Conservation (phyloP, 2,888 invertebrate species). For the Pristionchus maxplancki region DNA sequence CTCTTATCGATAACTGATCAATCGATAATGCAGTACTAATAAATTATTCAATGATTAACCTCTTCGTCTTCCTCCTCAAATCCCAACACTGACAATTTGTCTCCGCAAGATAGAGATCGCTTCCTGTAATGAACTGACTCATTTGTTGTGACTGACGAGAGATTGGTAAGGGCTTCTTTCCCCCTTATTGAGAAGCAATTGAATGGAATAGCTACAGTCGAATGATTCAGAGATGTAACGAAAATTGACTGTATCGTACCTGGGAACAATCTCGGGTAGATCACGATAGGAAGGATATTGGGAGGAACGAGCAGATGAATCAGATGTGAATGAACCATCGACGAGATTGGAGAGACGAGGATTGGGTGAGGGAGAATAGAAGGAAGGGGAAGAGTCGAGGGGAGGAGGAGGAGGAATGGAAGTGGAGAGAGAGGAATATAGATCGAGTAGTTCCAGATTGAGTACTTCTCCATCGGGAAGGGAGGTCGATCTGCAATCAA, state of each 20-base stretch:
- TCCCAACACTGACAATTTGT: constrained; percentile 50
- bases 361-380: constrained; percentile 62
- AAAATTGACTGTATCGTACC: constrained; percentile 42
- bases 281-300: constrained; percentile 66
- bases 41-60: background rate
- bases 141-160: background rate
- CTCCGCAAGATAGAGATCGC: constrained; percentile 62
- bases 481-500: constrained; percentile 63
- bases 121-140: constrained; percentile 56
- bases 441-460: constrained; percentile 59
- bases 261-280: constrained; percentile 55
- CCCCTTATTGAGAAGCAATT: background rate
- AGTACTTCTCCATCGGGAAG: constrained; percentile 69
- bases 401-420: constrained; percentile 26
- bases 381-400: constrained; percentile 52
- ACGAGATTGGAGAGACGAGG: constrained; percentile 12
- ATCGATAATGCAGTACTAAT: background rate
- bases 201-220: background rate
- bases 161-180: background rate
- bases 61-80: constrained; percentile 50
- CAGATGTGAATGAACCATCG: constrained; percentile 39
- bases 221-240: background rate
- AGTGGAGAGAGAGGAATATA: constrained; percentile 21
- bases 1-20: background rate
- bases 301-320: constrained; percentile 20